Evolutionary conservation across 2,888 invertebrate genomes (phyloP).

Genomic region (Papilio protenor): DNA sequence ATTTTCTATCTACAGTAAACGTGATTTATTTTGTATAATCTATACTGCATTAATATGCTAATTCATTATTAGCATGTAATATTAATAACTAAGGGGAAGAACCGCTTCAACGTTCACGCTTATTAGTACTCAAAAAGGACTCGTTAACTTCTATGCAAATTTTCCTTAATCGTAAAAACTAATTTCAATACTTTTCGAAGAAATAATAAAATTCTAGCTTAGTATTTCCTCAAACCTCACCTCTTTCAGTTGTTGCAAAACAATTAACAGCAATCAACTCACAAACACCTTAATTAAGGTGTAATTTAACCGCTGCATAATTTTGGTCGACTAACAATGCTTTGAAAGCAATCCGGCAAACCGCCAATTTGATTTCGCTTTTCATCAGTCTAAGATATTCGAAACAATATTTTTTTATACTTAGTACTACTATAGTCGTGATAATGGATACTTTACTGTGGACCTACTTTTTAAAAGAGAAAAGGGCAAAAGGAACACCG

Average conservation of each 20-base stretch:
- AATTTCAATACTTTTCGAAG: not conserved
- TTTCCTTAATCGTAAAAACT: slow-evolving; percentile 5
- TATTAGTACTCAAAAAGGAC: not conserved
- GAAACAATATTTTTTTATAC: not conserved
- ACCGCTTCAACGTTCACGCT: not conserved
- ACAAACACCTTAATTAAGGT: slow-evolving; percentile 24
- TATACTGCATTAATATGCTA: not conserved
- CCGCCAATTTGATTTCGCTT: slow-evolving; percentile 13
- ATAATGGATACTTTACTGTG: not conserved
- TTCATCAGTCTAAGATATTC: not conserved
- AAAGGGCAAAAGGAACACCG: no score
- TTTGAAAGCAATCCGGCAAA: slow-evolving; percentile 17
- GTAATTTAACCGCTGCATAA: slow-evolving; percentile 7
- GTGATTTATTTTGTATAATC: not conserved
- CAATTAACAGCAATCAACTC: slow-evolving; percentile 28
- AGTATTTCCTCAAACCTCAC: slow-evolving; percentile 3
- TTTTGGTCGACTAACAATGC: slow-evolving; percentile 28
- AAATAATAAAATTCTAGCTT: not conserved
- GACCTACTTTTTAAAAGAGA: not conserved
- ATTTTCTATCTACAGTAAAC: no score
- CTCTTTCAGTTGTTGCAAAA: slow-evolving; percentile 19
- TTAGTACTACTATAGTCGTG: not conserved
- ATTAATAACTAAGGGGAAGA: not conserved
- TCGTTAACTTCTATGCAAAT: not conserved
- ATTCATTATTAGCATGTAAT: not conserved